Evolutionary conservation across 1,140 invertebrate species (phyloP), one percentile per base, ranked within the genome.

Genomic region (Zaprionus kolodkinae): DNA sequence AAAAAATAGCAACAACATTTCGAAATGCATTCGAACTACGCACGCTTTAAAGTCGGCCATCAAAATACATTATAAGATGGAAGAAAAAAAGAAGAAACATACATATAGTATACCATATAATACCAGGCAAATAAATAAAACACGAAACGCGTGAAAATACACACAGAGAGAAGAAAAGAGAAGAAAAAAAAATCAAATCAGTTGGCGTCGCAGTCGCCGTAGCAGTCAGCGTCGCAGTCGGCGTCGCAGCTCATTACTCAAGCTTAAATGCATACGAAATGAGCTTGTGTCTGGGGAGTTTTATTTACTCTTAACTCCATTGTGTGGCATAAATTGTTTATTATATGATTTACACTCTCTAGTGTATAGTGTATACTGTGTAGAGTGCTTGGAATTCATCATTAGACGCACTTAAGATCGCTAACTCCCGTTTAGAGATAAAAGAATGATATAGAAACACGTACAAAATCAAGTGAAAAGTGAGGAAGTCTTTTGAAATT

Each of bases 241-340:
- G 56, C 45, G 57, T 68, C 60, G 62, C 66, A 63, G 76, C 74
- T 76, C 83, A 82, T 82, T 87, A 86, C 69, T 83, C 78, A 79
- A 82, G 84, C 81, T 87, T 88, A 88, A 87, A 80, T 87, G 83
- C 84, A 87, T 87, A 88, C 70, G 76, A 87, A 87, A 87, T 78
- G 80, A 87, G 76, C 61, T 79, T 50, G 81, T 60, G 52, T 75
- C 78, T 73, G 56, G 65, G 61, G 45, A 76, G 62, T 76, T 76
- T 76, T 76, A 62, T 72, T 82, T 87, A 76, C 82, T 87, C 79
- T 78, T 35, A 86, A 62, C 61, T 63, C 12, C 40, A 65, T 56
- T 75, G 69, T 72, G 66, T 70, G 33, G 25, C 63, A 85, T 83
- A 85, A 85, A 85, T 78, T 68, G 66, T 78, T 78, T 61, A 81